Percentiles rank a stretch among this genome's conserved stretches.
Evolutionary conservation across 2,797 vertebrate genomes (phyloP).

Genomic region (Acanthurus tractus): DNA sequence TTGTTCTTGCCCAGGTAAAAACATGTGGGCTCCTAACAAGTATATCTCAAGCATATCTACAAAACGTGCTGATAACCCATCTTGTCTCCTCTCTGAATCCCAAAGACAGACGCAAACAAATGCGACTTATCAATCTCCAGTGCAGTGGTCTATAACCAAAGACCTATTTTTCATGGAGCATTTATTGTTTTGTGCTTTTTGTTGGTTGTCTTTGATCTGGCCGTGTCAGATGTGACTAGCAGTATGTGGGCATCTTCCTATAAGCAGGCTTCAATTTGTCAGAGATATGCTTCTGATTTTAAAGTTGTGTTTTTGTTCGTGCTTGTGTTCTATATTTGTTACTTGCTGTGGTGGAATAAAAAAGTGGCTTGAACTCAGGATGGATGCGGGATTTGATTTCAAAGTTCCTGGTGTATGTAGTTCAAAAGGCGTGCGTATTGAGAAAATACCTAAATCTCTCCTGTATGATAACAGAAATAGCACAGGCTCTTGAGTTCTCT

Average conservation of each 20-base stretch:
- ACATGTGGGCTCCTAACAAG: slow-evolving; percentile 74
- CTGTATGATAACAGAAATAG: slow-evolving; percentile 32
- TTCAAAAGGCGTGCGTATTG: slow-evolving; percentile 12
- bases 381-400: slow-evolving; percentile 46
- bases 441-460: slow-evolving; percentile 38
- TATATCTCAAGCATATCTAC: slow-evolving; percentile 75
- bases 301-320: slow-evolving; percentile 63
- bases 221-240: slow-evolving; percentile 69
- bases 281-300: slow-evolving; percentile 63
- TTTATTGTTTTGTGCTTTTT: slow-evolving; percentile 76
- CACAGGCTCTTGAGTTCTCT: slow-evolving; percentile 41
- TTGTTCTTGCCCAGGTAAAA: slow-evolving; percentile 75
- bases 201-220: slow-evolving; percentile 70
- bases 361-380: slow-evolving; percentile 31
- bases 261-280: slow-evolving; percentile 69
- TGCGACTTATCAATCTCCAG: slow-evolving; percentile 76
- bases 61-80: slow-evolving; percentile 71
- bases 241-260: slow-evolving; percentile 70
- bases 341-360: slow-evolving; percentile 12
- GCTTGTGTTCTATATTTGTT: slow-evolving; percentile 54
- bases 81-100: slow-evolving; percentile 70
- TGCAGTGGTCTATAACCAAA: slow-evolving; percentile 77
- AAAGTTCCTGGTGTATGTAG: slow-evolving; percentile 33
- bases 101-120: slow-evolving; percentile 65
- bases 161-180: slow-evolving; percentile 76